Base-by-base conservation (phyloP, 2,113 vertebrate genomes). In the Anguilla rostrata region DNA sequence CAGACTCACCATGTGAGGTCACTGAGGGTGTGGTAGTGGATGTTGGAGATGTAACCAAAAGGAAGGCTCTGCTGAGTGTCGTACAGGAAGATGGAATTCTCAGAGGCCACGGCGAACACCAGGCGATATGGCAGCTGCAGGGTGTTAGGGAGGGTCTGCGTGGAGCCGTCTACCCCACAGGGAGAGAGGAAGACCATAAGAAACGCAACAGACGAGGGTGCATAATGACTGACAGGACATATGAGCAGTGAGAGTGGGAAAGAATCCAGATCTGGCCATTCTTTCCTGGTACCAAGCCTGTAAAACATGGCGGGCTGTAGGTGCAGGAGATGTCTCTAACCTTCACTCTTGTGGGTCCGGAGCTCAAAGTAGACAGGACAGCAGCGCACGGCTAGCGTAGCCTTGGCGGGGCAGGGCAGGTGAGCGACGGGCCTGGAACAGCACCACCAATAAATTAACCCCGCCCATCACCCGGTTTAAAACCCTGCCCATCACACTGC, bases 1-100 rank as follows among this genome's bases (percentile, higher is more conserved):
- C 57, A 26, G 40, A 90, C 96, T 90, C 92, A 99, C 98, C 98
- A 99, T 7, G 97, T 97, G 56, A 99, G 93, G 83, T 99, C 98
- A 82, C 98, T 99, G 87, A 99, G 96, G 0, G 98, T 99, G 91
- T 99, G 98, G 91, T 99, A 99, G 89, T 99, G 98, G 90, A 99
- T 96, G 90, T 98, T 98, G 49, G 98, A 97, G 88, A 99, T 96
- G 0, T 98, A 97, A 89, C 96, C 98, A 8, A 99, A 99, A 0
- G 98, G 98, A 86, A 97, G 94, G 0, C 92, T 92, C 92, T 99
- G 98, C 90, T 99, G 97, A 0, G 98, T 99, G 87, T 99, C 98
- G 20, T 99, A 99, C 49, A 99, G 92, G 29, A 97, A 95, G 89
- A 99, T 94, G 0, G 98, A 97, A 92, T 99, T 98, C 88, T 99